A percentile compares a stretch with the other conserved stretches of the same genome.
phyloP scores from a whole-genome alignment of 2,113 vertebrate genomes.

The Bubo blakistoni region DNA sequence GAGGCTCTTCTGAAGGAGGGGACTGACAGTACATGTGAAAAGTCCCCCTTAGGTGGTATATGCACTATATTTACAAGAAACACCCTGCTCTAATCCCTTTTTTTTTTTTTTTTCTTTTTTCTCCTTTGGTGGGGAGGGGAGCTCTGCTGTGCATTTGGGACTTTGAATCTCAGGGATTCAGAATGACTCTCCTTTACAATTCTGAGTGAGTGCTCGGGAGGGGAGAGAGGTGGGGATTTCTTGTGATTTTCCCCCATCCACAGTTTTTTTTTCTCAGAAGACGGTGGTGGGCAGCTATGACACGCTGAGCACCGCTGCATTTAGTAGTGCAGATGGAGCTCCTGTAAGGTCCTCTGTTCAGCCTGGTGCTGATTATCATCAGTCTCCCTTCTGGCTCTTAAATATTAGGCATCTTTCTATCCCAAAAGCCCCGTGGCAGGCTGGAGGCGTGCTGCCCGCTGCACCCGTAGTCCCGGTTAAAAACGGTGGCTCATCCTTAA shows the following conservation, averaged over 20 bases:
- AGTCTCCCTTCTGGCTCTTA: neutral
- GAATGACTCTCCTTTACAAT: neutral
- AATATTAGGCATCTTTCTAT: neutral
- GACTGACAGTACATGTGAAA: rapidly evolving
- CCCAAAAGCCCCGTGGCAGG: neutral
- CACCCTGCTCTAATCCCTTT: neutral
- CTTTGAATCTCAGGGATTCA: neutral
- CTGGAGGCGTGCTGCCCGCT: conserved; percentile 8
- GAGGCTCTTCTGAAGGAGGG: neutral
- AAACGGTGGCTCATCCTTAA: neutral
- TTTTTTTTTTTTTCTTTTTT: neutral
- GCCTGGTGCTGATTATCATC: neutral
- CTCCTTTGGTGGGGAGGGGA: neutral
- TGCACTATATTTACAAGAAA: neutral
- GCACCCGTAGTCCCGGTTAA: neutral
- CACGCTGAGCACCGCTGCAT: neutral
- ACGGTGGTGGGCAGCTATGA: neutral
- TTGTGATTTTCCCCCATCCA: neutral
- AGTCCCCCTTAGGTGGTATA: neutral
- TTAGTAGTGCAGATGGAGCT: neutral
- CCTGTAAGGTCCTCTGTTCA: neutral
- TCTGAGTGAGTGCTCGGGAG: neutral
- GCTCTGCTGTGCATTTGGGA: neutral
- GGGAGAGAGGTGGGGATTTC: neutral
- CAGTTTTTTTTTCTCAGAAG: neutral